Evolutionary conservation across 2,113 vertebrate species (phyloP).

Genomic region (Dendropsophus ebraccatus): DNA sequence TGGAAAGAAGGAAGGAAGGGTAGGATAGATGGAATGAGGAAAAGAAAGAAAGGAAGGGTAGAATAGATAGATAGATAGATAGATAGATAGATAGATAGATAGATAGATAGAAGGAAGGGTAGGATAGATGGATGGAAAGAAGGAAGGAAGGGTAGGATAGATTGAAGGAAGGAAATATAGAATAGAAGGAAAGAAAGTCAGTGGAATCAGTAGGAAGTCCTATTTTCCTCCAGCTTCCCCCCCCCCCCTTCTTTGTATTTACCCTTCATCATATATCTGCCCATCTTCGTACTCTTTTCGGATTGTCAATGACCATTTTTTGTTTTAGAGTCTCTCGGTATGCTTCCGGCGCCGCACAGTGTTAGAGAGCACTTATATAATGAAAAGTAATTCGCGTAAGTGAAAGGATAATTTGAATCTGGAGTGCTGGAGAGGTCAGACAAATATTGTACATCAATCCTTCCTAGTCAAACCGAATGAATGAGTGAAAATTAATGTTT

Average conservation of each 20-base stretch:
- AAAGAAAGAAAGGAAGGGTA: too few species aligned
- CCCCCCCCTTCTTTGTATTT: not conserved
- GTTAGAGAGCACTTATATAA: conserved; percentile 37
- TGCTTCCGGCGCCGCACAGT: not conserved
- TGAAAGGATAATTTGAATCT: conserved; percentile 43
- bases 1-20: too few species aligned
- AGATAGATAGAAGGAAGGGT: too few species aligned
- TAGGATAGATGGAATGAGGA: too few species aligned
- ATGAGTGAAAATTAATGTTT: conserved; percentile 50
- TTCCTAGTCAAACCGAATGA: conserved; percentile 12
- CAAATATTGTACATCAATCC: conserved; percentile 38
- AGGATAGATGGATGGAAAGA: too few species aligned
- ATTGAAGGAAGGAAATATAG: too few species aligned
- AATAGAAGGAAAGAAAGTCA: too few species aligned
- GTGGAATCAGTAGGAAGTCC: too few species aligned
- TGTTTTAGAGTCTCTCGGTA: not conserved
- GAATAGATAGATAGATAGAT: too few species aligned
- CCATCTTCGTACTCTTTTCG: not conserved
- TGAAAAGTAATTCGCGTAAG: conserved; percentile 33
- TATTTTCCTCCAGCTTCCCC: too few species aligned
- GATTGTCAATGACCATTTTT: not conserved
- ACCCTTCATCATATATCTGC: not conserved
- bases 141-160: too few species aligned
- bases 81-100: too few species aligned
- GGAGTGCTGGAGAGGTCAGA: conserved; percentile 18